A percentile compares a stretch with the other conserved stretches of the same genome.
These are phyloP conservation scores for Monopis laevigella DNA, from an alignment of 2,888 invertebrate genomes.

Conservation along the genomic window DNA sequence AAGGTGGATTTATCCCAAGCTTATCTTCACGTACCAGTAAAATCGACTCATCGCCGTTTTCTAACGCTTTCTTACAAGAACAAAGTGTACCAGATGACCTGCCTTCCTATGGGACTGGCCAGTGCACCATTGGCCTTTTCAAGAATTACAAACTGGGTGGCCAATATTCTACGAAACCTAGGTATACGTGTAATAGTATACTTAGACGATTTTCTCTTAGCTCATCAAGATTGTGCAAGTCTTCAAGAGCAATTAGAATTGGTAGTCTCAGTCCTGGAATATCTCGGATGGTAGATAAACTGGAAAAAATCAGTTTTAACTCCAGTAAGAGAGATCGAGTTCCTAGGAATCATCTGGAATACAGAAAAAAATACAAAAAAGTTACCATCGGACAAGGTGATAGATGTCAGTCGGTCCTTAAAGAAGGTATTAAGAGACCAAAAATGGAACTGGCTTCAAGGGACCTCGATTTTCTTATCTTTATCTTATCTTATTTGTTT, in stretches of 20 bases:
- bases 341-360: slow-evolving; percentile 19
- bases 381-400: background rate
- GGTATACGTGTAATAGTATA: too few species aligned
- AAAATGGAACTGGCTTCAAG: too few species aligned
- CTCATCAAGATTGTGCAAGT: slow-evolving; percentile 14
- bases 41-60: slow-evolving; percentile 20
- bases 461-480: too few species aligned
- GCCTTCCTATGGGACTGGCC: too few species aligned
- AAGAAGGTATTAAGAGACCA: too few species aligned
- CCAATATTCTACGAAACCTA: slow-evolving; percentile 17
- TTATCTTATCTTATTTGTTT: too few species aligned
- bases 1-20: slow-evolving; percentile 23
- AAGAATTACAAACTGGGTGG: slow-evolving; percentile 21
- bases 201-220: slow-evolving; percentile 21
- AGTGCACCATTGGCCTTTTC: slow-evolving; percentile 23
- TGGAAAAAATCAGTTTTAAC: slow-evolving; percentile 16
- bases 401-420: too few species aligned
- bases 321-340: slow-evolving; percentile 15
- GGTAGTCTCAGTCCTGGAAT: slow-evolving; percentile 10
- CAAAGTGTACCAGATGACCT: slow-evolving; percentile 22
- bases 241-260: slow-evolving; percentile 15
- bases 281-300: slow-evolving; percentile 19
- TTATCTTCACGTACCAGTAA: slow-evolving; percentile 21
- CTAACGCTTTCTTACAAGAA: slow-evolving; percentile 20
- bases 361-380: too few species aligned